Evolutionary conservation across 2,888 invertebrate genomes (phyloP).

Genomic region (Myopa testacea): DNA sequence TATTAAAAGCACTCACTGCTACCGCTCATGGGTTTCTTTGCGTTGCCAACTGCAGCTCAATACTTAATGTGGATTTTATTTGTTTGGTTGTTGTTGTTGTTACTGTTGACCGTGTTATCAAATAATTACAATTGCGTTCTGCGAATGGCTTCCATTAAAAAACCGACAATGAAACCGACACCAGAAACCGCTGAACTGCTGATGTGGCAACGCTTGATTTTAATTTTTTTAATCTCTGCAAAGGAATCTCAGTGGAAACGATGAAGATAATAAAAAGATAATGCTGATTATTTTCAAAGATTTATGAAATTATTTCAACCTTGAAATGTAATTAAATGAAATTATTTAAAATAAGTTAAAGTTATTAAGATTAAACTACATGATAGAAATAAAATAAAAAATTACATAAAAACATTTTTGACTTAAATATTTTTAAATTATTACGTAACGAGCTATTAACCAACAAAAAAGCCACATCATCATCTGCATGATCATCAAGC

Average conservation of each 20-base stretch:
- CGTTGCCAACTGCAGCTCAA: not conserved
- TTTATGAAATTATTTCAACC: too few relatives aligned
- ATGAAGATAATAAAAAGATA: not conserved
- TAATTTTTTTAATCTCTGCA: not conserved
- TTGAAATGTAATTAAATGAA: too few relatives aligned
- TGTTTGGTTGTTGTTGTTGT: too few relatives aligned
- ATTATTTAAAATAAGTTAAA: too few relatives aligned
- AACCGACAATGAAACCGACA: constrained; percentile 48
- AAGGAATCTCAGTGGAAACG: not conserved
- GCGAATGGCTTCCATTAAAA: not conserved
- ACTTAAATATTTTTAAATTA: too few relatives aligned
- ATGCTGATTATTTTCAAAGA: too few relatives aligned
- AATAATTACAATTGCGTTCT: not conserved
- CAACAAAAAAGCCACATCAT: too few relatives aligned
- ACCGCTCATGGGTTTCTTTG: not conserved
- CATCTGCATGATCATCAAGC: not conserved
- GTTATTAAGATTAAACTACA: too few relatives aligned
- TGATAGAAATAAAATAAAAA: too few relatives aligned
- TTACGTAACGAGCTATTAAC: too few relatives aligned
- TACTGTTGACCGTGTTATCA: too few relatives aligned
- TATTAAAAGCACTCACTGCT: not conserved
- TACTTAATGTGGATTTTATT: not conserved
- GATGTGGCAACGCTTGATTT: not conserved
- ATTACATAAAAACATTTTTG: too few relatives aligned
- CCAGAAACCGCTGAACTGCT: constrained; percentile 42